These are phyloP conservation scores for Pedionomus torquatus DNA, from an alignment of 2,113 vertebrate species.

Conservation along the genomic window DNA sequence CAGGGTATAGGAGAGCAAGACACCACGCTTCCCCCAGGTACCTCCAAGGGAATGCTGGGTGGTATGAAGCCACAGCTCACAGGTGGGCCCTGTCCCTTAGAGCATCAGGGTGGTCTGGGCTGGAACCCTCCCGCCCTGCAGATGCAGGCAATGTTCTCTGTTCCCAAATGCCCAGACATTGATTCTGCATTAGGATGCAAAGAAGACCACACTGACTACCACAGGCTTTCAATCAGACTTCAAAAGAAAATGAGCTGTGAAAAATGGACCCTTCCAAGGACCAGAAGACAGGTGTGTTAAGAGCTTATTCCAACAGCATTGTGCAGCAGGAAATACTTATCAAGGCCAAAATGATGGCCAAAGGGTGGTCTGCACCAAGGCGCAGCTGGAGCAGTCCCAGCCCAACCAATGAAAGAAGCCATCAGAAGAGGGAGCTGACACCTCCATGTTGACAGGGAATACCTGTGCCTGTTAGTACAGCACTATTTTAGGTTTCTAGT, in stretches of 20 bases:
- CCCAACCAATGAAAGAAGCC: neutral
- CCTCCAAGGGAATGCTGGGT: neutral
- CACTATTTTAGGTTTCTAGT: neutral
- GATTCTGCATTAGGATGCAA: slow-evolving; percentile 50
- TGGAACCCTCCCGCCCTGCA: slow-evolving; percentile 30
- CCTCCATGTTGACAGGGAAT: neutral
- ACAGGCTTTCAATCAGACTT: slow-evolving; percentile 32
- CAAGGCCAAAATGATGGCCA: neutral
- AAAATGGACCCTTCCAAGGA: slow-evolving; percentile 25
- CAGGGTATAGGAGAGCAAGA: neutral
- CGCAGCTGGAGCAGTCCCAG: neutral
- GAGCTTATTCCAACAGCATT: neutral
- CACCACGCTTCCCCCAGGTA: neutral
- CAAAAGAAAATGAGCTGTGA: slow-evolving; percentile 30
- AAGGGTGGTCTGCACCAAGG: neutral
- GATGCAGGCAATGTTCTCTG: neutral
- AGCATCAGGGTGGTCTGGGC: neutral
- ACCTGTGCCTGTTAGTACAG: neutral
- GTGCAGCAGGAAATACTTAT: neutral
- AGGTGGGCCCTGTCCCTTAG: neutral
- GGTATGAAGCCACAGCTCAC: neutral
- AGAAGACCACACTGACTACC: neutral
- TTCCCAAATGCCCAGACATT: neutral
- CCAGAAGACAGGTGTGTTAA: neutral
- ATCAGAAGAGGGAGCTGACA: neutral